A percentile compares a stretch with the other conserved stretches of the same genome.
phyloP scores from a whole-genome alignment of 2,113 vertebrate genomes.

The Lipophrys pholis region DNA sequence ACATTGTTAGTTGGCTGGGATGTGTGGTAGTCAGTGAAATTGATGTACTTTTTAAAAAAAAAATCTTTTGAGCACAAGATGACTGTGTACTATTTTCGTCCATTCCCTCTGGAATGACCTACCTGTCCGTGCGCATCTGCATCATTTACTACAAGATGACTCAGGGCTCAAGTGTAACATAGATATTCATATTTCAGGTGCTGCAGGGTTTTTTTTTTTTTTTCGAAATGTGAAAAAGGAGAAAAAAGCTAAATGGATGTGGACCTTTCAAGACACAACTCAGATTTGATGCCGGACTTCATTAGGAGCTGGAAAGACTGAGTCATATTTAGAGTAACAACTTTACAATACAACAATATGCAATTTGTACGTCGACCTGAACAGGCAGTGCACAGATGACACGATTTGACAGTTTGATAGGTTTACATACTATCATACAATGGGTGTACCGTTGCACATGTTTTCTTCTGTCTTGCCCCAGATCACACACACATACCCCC shows the following conservation, averaged over 20 bases:
- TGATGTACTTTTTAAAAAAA: conserved; percentile 22
- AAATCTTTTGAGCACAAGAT: conserved; percentile 22
- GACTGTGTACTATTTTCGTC: conserved; percentile 39
- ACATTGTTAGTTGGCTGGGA: too few species aligned
- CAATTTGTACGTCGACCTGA: too few species aligned
- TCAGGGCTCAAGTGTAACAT: conserved; percentile 10
- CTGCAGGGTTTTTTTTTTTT: conserved; percentile 1
- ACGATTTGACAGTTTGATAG: too few species aligned
- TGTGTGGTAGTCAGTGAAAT: conserved; percentile 9
- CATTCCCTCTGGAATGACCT: conserved; percentile 31
- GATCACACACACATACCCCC: conserved; percentile 29
- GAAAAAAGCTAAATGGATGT: not conserved
- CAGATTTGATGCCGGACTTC: too few species aligned
- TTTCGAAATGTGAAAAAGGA: not conserved
- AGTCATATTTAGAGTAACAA: not conserved
- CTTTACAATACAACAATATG: not conserved
- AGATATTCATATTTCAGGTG: conserved; percentile 38
- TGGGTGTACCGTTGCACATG: not conserved
- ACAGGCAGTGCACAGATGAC: too few species aligned
- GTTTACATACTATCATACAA: not conserved
- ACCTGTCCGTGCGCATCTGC: conserved; percentile 48
- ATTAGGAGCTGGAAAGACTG: too few species aligned
- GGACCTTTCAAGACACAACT: not conserved
- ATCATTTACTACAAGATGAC: conserved; percentile 41
- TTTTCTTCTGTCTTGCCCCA: conserved; percentile 48